Evolutionary conservation across 2,113 vertebrate species (phyloP).

Genomic region (Xiphias gladius): DNA sequence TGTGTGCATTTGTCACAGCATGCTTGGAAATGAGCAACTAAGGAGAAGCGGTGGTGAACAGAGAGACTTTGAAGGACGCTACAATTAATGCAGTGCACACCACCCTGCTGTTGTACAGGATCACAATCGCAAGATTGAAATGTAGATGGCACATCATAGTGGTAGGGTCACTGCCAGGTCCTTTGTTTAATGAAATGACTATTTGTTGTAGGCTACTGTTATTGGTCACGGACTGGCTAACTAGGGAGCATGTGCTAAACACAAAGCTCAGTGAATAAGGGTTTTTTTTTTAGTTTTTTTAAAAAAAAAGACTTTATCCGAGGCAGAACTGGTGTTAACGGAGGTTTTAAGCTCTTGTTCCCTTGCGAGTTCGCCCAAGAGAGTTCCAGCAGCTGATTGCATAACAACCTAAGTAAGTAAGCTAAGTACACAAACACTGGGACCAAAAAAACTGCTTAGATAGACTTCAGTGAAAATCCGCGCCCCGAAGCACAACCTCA

Average conservation of each 20-base stretch:
- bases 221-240: neutral
- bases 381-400: neutral
- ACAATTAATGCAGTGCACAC: too few relatives aligned
- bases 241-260: too few relatives aligned
- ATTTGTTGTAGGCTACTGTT: neutral
- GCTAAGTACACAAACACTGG: neutral
- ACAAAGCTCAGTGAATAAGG: neutral
- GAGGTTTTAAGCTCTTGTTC: neutral
- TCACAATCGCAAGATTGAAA: too few relatives aligned
- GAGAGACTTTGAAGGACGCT: too few relatives aligned
- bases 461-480: too few relatives aligned
- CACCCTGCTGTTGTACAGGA: too few relatives aligned
- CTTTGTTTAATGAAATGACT: neutral
- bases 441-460: neutral
- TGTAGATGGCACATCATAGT: too few relatives aligned
- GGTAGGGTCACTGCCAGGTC: neutral
- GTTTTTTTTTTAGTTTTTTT: too few relatives aligned
- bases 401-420: neutral
- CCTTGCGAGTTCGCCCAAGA: neutral
- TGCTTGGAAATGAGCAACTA: neutral
- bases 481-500: too few relatives aligned
- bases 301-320: neutral
- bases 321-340: neutral
- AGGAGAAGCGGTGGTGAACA: neutral
- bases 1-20: slow-evolving; percentile 33